phyloP scores from a whole-genome alignment of 2,888 invertebrate species.

The Panopea generosa region DNA sequence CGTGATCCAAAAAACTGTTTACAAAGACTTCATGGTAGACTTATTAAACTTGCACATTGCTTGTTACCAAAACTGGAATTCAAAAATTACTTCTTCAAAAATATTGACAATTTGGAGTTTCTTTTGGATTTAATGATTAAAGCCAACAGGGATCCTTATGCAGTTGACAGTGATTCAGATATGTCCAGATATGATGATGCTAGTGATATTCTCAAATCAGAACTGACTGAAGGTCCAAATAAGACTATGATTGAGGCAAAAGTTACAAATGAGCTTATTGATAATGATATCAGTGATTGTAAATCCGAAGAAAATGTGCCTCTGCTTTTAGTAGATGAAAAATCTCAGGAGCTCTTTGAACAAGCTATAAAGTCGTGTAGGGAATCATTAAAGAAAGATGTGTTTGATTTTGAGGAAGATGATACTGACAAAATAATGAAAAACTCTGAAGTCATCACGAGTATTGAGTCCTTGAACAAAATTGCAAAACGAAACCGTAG shows the following conservation, averaged over 20 bases:
- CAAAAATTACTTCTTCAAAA: slow-evolving; percentile 47
- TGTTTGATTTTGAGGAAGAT: slow-evolving; percentile 39
- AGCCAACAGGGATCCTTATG: slow-evolving; percentile 15
- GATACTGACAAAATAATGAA: slow-evolving; percentile 19
- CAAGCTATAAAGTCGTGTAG: slow-evolving; percentile 49
- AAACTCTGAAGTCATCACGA: slow-evolving; percentile 34
- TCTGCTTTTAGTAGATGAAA: not conserved
- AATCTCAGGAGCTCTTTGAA: slow-evolving; percentile 46
- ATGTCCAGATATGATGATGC: not conserved
- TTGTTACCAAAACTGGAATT: slow-evolving; percentile 54
- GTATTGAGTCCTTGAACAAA: slow-evolving; percentile 37
- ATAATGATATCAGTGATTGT: not conserved
- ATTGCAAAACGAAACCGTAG: slow-evolving; percentile 26
- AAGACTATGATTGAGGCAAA: not conserved
- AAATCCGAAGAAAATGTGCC: too few relatives aligned
- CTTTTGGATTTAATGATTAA: slow-evolving; percentile 57
- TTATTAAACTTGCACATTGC: slow-evolving; percentile 39
- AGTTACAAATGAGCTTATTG: not conserved
- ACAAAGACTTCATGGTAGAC: slow-evolving; percentile 43
- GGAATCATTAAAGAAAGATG: slow-evolving; percentile 51
- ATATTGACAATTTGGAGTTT: slow-evolving; percentile 58
- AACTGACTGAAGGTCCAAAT: not conserved
- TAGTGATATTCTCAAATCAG: not conserved
- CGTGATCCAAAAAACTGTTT: slow-evolving; percentile 60
- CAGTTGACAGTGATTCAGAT: not conserved